These are phyloP conservation scores for Idaea biselata DNA, from an alignment of 2,888 invertebrate species.

Conservation along the genomic window DNA sequence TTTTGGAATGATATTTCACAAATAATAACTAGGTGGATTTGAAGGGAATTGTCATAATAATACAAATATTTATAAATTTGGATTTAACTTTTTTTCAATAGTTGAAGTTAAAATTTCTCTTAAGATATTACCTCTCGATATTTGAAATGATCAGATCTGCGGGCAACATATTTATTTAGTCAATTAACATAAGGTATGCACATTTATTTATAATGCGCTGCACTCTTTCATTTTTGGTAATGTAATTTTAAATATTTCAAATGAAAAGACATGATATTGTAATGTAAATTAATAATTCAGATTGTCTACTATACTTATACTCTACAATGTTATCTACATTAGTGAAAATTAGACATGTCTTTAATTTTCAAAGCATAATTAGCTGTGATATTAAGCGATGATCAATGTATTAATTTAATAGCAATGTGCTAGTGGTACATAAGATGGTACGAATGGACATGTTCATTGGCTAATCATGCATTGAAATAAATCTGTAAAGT, in stretches of 20 bases:
- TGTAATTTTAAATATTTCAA: constrained; percentile 78
- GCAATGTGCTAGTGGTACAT: constrained; percentile 74
- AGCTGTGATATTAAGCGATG: constrained; percentile 80
- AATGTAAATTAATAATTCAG: constrained; percentile 80
- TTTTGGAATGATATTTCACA: constrained; percentile 78
- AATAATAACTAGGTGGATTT: constrained; percentile 75
- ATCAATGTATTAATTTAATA: constrained; percentile 80
- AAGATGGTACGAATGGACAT: constrained; percentile 41
- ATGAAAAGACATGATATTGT: constrained; percentile 81
- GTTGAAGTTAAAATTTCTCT: constrained; percentile 79
- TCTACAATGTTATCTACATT: constrained; percentile 81
- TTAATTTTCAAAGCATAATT: constrained; percentile 81
- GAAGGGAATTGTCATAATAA: constrained; percentile 78
- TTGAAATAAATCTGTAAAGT: constrained; percentile 75
- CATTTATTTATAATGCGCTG: constrained; percentile 82
- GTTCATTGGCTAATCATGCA: constrained; percentile 82
- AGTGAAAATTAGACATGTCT: constrained; percentile 81
- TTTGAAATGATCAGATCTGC: constrained; percentile 79
- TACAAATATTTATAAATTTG: constrained; percentile 78
- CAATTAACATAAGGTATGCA: constrained; percentile 82
- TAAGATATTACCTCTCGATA: constrained; percentile 81
- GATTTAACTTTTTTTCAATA: constrained; percentile 80
- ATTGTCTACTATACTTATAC: constrained; percentile 75
- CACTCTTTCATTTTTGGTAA: constrained; percentile 81
- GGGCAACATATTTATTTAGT: constrained; percentile 82